Percentiles rank a stretch among this genome's conserved stretches.
These are phyloP conservation scores for Mobula hypostoma DNA, from an alignment of 2,113 vertebrate genomes.

Conservation along the genomic window DNA sequence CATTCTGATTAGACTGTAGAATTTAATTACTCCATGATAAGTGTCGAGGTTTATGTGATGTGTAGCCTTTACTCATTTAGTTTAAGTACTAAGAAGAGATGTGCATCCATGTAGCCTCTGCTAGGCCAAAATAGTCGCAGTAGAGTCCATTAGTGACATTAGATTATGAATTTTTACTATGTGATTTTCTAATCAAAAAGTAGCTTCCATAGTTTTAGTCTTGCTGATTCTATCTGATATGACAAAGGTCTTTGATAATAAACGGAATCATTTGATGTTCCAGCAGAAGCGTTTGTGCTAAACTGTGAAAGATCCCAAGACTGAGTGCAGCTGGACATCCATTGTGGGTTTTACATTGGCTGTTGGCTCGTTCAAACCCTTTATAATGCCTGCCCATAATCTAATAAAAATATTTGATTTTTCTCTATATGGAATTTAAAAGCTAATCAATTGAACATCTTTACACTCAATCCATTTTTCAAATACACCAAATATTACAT, in stretches of 20 bases:
- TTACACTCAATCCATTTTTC: not conserved
- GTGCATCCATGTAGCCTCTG: not conserved
- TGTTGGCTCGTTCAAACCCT: not conserved
- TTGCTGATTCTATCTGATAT: not conserved
- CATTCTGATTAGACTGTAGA: not conserved
- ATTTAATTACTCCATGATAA: not conserved
- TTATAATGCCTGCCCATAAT: not conserved
- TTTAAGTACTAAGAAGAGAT: not conserved
- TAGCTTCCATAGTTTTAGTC: too few species aligned
- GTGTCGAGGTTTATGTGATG: not conserved
- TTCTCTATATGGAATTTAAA: not conserved
- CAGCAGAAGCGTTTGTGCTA: not conserved
- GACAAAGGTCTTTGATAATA: too few species aligned
- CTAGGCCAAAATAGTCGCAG: not conserved
- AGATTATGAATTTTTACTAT: constrained; percentile 3
- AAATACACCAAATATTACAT: not conserved
- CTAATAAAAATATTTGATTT: constrained; percentile 23
- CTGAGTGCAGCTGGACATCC: not conserved
- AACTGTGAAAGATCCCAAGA: not conserved
- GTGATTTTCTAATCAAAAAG: not conserved
- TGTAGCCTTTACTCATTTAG: not conserved
- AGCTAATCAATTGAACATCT: constrained; percentile 20
- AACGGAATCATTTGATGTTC: not conserved
- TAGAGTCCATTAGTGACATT: not conserved
- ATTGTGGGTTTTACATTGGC: not conserved